Conservation (phyloP, 2,113 vertebrate genomes). For the Pleuronectes platessa region DNA sequence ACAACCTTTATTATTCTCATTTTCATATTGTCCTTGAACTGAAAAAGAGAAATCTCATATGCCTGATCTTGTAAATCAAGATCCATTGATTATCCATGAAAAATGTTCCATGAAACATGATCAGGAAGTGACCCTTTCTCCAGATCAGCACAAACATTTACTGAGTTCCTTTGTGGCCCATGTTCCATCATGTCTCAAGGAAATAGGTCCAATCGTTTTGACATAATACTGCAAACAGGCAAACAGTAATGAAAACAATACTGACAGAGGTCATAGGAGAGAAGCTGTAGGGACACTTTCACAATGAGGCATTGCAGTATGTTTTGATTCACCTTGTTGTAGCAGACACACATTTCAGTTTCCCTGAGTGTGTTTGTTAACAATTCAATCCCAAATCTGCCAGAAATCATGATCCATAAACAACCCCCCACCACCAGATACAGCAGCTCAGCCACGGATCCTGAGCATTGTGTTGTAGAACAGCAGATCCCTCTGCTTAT, state of each 20-base stretch:
- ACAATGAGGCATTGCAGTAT: constrained; percentile 4
- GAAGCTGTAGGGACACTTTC: neutral
- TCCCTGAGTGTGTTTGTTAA: constrained; percentile 39
- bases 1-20: too few relatives aligned
- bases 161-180: too few relatives aligned
- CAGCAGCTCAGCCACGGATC: neutral
- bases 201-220: neutral
- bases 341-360: constrained; percentile 58
- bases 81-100: too few relatives aligned
- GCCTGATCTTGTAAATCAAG: too few relatives aligned
- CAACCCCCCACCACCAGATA: too few relatives aligned
- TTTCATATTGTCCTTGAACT: too few relatives aligned
- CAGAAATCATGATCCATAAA: neutral
- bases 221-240: neutral
- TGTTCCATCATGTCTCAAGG: neutral
- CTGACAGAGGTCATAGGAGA: neutral
- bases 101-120: too few relatives aligned
- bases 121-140: too few relatives aligned
- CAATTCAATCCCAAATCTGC: neutral
- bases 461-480: neutral
- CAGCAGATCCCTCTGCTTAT: neutral
- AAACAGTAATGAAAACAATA: too few relatives aligned
- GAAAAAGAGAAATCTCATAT: neutral
- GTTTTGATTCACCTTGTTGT: constrained; percentile 65
- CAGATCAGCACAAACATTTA: too few relatives aligned